These are phyloP conservation scores for Catamblyrhynchus diadema DNA, from an alignment of 2,797 vertebrate species.

Conservation along the genomic window DNA sequence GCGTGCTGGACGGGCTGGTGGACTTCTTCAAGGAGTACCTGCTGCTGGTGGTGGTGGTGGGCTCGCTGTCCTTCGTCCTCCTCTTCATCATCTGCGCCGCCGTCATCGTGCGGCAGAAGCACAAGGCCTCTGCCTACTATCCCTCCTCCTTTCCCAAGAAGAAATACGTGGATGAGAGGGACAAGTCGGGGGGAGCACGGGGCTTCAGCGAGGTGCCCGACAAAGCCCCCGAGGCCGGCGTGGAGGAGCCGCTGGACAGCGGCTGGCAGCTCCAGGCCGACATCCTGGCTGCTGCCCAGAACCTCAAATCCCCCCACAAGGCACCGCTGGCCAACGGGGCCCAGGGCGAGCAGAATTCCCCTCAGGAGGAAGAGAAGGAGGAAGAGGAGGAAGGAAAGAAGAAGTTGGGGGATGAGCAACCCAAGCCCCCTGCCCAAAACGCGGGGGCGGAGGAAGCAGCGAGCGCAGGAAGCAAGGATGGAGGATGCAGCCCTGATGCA, in stretches of 20 bases:
- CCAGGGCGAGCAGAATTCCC: not conserved
- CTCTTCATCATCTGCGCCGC: constrained; percentile 92
- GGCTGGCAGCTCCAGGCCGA: constrained; percentile 83
- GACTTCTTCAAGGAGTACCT: constrained; percentile 90
- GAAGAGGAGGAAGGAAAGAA: constrained; percentile 30
- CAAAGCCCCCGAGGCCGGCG: constrained; percentile 35
- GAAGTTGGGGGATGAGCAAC: not conserved
- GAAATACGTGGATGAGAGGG: constrained; percentile 83
- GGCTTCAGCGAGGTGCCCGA: constrained; percentile 80
- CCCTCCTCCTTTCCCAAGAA: constrained; percentile 80
- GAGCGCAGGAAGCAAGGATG: not conserved
- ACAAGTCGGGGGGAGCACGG: constrained; percentile 72
- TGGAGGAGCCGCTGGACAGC: constrained; percentile 75
- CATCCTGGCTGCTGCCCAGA: constrained; percentile 83
- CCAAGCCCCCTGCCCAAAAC: not conserved
- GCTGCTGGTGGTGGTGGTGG: constrained; percentile 90
- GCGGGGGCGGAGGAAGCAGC: accelerated
- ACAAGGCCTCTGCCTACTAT: constrained; percentile 92
- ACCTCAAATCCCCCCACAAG: constrained; percentile 82
- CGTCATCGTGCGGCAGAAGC: constrained; percentile 88
- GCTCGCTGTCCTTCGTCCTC: constrained; percentile 87
- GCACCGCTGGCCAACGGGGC: constrained; percentile 69
- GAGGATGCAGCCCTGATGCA: accelerated
- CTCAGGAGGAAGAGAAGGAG: not conserved
- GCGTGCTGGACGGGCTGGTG: constrained; percentile 85